Base-by-base conservation (phyloP, 1,140 invertebrate genomes). In the Armadillidium nasatum region DNA sequence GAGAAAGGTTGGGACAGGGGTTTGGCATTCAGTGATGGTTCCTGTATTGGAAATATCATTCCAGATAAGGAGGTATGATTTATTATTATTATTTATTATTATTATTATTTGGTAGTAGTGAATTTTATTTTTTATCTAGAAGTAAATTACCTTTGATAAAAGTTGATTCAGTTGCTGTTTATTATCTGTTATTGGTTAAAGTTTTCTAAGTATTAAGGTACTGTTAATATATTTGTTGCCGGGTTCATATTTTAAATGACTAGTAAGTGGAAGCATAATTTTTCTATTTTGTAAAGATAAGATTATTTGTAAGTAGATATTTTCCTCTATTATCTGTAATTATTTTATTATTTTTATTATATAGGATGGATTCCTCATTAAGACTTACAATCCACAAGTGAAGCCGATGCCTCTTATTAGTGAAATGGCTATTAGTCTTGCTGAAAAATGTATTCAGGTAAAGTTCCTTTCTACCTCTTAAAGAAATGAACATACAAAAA, bases 21-120 rank as follows among this genome's bases (percentile, higher is more conserved):
- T 69, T 90, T 93, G 7, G 89, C 94, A 82, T 95, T 95, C 84
- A 92, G 91, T 80, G 93, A 95, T 86, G 92, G 93, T n/a, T 89
- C 92, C 78, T 88, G 89, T 85, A 87, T 95, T 72, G 92, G 93
- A 80, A 89, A 93, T 83, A 90, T 95, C 79, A 88, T 91, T 69
- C 88, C 91, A 11, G 87, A 90, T 11, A 93, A 91, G 89, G 92
- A 93, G 85, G 93, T 94, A 60, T 3, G 11, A 33, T 3, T 33
- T 33, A 33, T 33, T 33, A 33, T 33, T 33, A 33, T 33, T 33
- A 33, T 33, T 33, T 33, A 33, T 33, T 33, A 33, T 33, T 33
- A 33, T 33, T 33, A 33, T 33, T 33, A 33, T 33, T 33, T 33
- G 6, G 1, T 33, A 33, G 1, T 33, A 33, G n/a, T n/a, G n/a